Evolutionary conservation across 2,888 invertebrate genomes (phyloP).

Genomic region (Nipponacmea schrenckii): DNA sequence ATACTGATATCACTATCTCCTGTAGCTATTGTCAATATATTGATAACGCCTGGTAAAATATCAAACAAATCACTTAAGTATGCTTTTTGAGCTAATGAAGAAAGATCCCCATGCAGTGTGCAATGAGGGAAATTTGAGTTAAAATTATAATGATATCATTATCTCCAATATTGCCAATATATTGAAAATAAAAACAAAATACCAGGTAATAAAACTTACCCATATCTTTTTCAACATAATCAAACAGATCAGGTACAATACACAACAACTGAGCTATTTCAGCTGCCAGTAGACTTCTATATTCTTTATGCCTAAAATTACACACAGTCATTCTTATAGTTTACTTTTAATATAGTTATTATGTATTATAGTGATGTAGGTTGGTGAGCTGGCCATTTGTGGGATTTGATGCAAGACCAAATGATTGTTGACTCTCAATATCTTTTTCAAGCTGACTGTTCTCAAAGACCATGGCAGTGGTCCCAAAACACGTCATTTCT

Average conservation of each 20-base stretch:
- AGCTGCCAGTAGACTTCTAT: constrained; percentile 60
- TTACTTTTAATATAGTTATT: no score
- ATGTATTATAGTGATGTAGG: no score
- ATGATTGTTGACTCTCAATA: no score
- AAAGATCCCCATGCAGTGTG: neutral
- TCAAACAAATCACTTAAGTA: neutral
- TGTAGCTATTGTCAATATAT: neutral
- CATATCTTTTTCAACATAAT: constrained; percentile 50
- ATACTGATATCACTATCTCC: constrained; percentile 3
- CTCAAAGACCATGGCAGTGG: no score
- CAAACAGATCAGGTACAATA: constrained; percentile 62
- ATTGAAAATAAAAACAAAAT: no score
- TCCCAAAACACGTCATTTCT: no score
- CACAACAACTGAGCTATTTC: constrained; percentile 65
- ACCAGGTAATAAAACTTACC: constrained; percentile 35
- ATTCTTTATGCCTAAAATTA: constrained; percentile 52
- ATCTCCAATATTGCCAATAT: no score
- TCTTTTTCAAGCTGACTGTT: no score
- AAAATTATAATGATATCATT: no score
- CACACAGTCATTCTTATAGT: neutral
- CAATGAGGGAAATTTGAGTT: neutral
- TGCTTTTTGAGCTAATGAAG: no score
- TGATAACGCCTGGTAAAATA: neutral
- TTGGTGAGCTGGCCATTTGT: no score
- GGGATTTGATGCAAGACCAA: no score